Base-by-base conservation (phyloP, 2,888 invertebrate genomes). In the Gryllus longicercus region DNA sequence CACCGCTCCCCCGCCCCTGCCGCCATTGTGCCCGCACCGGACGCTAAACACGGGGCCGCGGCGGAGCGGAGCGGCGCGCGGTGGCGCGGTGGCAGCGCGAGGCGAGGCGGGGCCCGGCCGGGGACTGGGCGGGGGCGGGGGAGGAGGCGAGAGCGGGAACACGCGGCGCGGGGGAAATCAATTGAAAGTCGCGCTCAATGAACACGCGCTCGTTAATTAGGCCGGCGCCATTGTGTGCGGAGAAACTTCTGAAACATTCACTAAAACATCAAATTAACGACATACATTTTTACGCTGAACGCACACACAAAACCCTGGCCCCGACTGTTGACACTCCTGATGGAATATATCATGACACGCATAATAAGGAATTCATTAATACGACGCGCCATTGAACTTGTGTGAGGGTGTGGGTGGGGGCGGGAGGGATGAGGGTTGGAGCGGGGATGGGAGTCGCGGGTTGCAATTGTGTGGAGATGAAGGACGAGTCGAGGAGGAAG, bases 221-320 rank as follows among this genome's bases (percentile, higher is more conserved):
- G 63, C 63, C 63, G n/a, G n/a, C 63, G 63, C 63, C n/a, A 63
- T 63, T 63, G 63, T 63, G 63, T 63, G n/a, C 63, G 63, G 63
- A 63, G 63, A 63, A 63, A 63, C 63, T 63, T 63, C 63, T 63
- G 63, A 63, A 63, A 63, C 63, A 63, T 63, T 63, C 63, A 63
- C 63, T 63, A 63, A 63, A 63, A 63, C 63, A 63, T 63, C 63
- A 63, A 63, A 63, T 63, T 63, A 63, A 63, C n/a, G 63, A 63
- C 63, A 63, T 63, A 63, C 63, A 63, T 63, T 63, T 63, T 63
- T 63, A 63, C 63, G 63, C n/a, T n/a, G 63, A 63, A 63, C 63
- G 63, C 63, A 63, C 63, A 63, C 63, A 63, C 63, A 63, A 63
- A 63, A 63, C 63, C 63, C 14, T 14, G 63, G 14, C 63, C n/a